Base-by-base conservation (phyloP, 2,888 invertebrate species). In the Phortica okadai region DNA sequence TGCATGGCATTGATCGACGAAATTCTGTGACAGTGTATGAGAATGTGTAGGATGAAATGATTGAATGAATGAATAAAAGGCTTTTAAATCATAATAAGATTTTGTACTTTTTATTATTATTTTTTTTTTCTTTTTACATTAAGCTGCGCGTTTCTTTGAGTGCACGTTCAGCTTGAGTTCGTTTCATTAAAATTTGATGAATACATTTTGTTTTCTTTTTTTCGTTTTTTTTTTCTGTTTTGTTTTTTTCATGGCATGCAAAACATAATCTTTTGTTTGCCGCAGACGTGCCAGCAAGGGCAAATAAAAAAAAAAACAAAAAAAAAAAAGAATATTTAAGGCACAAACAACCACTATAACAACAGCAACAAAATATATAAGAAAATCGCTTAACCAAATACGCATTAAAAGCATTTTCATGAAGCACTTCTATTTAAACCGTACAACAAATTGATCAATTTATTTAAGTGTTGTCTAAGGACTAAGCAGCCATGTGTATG, bases 401-500 rank as follows among this genome's bases (percentile, higher is more conserved):
- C 7, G 62, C 62, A 62, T 62, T 62, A 62, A 25, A 62, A 62
- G 62, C 62, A 62, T 62, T 62, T 62, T 62, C 21, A 25, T 62
- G 62, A 62, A 62, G 62, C 62, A 59, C 59, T 50, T 70, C 70
- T 54, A 72, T 72, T 72, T 54, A 72, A 72, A 54, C 33, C n/a
- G 70, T n/a, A 54, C 56, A 72, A 25, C 42, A 56, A 72, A 72
- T 72, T 72, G 70, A 72, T 72, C 70, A 72, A 72, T 72, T 72
- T 56, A 56, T 56, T 72, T 56, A 54, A 72, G 70, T 54, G 70
- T 16, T 25, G 16, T 16, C 7, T 6, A 7, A 21, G 62, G 16
- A 16, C 10, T 16, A 56, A n/a, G 5, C n/a, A 56, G 56, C 14
- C 16, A 56, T 14, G 16, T 56, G 56, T 10, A 54, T 33, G 1